A percentile compares a stretch with the other conserved stretches of the same genome.
These are phyloP conservation scores for Hydrozoanthus tunicans DNA, from an alignment of 64 coral and sea anemone species.

Conservation along the genomic window DNA sequence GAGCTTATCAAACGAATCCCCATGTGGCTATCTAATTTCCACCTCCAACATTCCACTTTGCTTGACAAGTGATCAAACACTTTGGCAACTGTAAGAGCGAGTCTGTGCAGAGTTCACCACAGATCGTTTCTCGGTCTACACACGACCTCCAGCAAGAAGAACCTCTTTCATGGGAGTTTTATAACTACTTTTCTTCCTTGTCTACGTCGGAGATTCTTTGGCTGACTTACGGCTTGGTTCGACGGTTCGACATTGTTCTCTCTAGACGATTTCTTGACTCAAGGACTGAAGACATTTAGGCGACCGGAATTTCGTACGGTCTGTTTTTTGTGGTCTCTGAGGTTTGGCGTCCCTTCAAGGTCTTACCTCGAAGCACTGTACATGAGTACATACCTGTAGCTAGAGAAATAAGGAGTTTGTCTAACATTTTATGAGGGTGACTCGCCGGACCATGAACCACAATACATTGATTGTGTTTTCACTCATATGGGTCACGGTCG, in stretches of 20 bases:
- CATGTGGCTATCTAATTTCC: conserved; percentile 34
- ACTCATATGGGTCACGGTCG: conserved; percentile 29
- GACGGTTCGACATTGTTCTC: not conserved
- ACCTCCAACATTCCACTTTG: conserved; percentile 25
- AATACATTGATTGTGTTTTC: conserved; percentile 39
- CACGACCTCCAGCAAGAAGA: not conserved
- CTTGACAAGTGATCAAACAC: conserved; percentile 31
- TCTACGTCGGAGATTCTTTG: not conserved
- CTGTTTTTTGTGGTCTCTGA: no score
- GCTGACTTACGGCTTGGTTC: not conserved
- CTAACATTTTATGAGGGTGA: not conserved
- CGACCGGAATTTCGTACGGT: no score
- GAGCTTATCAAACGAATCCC: conserved; percentile 28
- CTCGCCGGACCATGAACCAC: conserved; percentile 21
- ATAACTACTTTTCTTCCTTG: not conserved
- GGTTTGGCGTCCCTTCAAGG: not conserved
- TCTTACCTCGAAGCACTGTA: no score
- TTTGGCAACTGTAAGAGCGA: not conserved
- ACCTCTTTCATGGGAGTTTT: not conserved
- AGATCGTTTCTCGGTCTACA: not conserved
- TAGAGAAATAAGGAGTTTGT: not conserved
- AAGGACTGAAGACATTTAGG: not conserved
- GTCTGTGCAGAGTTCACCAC: not conserved
- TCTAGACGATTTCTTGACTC: conserved; percentile 14
- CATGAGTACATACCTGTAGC: not conserved